phyloP scores from a whole-genome alignment of 2,888 invertebrate genomes.

The Dichetophora obliterata region DNA sequence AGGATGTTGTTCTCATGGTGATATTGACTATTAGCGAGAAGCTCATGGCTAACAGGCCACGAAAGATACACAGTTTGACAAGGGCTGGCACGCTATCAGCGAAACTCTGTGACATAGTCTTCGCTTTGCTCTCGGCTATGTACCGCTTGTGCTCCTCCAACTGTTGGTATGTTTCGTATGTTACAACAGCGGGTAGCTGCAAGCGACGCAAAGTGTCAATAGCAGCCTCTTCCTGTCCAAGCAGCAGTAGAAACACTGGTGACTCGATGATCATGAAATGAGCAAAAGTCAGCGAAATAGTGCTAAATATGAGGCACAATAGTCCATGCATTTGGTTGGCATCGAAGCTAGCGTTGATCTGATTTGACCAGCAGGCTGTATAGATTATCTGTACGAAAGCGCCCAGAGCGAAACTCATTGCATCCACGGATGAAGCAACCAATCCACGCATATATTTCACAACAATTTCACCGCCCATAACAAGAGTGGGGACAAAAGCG shows the following conservation, averaged over 20 bases:
- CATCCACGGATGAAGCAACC: conserved; percentile 49
- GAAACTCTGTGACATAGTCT: conserved; percentile 45
- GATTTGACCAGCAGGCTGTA: conserved; percentile 37
- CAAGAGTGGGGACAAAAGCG: conserved; percentile 57
- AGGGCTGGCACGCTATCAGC: conserved; percentile 52
- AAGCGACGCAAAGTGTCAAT: conserved; percentile 57
- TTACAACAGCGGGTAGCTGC: conserved; percentile 53
- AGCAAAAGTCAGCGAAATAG: conserved; percentile 49
- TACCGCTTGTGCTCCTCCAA: conserved; percentile 61
- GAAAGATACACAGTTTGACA: conserved; percentile 52
- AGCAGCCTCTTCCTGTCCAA: conserved; percentile 56
- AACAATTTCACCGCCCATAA: conserved; percentile 59
- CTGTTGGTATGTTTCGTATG: conserved; percentile 55
- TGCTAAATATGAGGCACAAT: conserved; percentile 52
- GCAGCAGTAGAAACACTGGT: conserved; percentile 56
- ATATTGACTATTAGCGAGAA: conserved; percentile 46
- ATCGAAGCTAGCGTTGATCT: neutral
- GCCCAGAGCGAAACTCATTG: conserved; percentile 52
- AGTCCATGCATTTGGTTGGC: conserved; percentile 54
- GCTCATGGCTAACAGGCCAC: conserved; percentile 56
- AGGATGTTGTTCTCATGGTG: conserved; percentile 16
- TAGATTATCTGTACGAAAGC: conserved; percentile 56
- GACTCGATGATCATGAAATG: conserved; percentile 56
- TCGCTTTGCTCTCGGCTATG: conserved; percentile 55
- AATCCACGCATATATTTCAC: conserved; percentile 54